Evolutionary conservation across 2,888 invertebrate species (phyloP).

Genomic region (Sinelater perroti): DNA sequence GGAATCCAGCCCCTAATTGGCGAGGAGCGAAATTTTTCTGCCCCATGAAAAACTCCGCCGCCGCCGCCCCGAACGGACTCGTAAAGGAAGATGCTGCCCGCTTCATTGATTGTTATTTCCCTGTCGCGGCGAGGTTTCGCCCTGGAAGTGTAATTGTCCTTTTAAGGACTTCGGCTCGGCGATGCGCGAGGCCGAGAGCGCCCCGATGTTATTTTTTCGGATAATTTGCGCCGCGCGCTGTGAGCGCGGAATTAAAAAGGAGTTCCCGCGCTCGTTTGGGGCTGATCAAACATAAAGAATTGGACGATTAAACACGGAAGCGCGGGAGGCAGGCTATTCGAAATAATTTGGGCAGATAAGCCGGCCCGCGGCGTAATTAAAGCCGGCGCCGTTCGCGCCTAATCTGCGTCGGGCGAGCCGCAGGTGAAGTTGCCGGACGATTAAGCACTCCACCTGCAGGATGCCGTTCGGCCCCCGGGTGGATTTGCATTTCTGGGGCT

Average conservation of each 20-base stretch:
- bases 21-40: conserved; percentile 18
- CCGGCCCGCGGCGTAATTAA: conserved; percentile 12
- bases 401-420: conserved; percentile 10
- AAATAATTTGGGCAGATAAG: conserved; percentile 16
- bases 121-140: background rate
- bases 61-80: background rate
- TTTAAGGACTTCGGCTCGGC: background rate
- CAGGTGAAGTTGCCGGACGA: conserved; percentile 5
- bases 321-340: conserved; percentile 7
- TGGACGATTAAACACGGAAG: conserved; percentile 17
- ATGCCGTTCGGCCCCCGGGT: no score
- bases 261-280: background rate
- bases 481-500: no score
- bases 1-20: conserved; percentile 22
- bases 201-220: background rate
- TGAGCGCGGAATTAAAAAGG: background rate
- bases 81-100: background rate
- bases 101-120: conserved; percentile 7
- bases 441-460: no score
- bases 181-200: background rate
- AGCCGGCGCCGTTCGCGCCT: conserved; percentile 11
- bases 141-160: background rate
- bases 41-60: conserved; percentile 7
- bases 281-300: conserved; percentile 3
- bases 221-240: background rate